Evolutionary conservation across 2,113 vertebrate genomes (phyloP).

Genomic region (Natator depressus): DNA sequence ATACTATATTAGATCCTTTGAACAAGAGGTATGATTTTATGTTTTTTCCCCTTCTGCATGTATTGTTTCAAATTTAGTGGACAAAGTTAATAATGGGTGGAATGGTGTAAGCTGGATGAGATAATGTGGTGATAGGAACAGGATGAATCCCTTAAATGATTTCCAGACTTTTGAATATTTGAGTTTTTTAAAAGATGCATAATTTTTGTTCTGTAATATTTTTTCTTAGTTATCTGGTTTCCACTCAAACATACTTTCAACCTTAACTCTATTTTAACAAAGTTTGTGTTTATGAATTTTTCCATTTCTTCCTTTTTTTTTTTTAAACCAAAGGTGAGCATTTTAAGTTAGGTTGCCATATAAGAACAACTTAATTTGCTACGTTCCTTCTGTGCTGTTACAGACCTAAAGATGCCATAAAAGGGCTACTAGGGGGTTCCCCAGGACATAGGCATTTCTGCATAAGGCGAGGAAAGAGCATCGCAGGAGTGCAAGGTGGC

Average conservation of each 20-base stretch:
- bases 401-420: not conserved
- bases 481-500: not conserved
- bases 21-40: not conserved
- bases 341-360: not conserved
- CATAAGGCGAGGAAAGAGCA: not conserved
- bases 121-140: not conserved
- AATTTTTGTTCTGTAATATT: not conserved
- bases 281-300: not conserved
- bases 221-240: not conserved
- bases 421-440: not conserved
- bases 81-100: not conserved
- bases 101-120: not conserved
- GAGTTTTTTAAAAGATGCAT: not conserved
- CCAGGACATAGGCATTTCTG: not conserved
- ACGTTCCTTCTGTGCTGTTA: not conserved
- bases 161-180: not conserved
- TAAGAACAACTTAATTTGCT: not conserved
- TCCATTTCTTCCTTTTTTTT: not conserved
- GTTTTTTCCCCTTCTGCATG: not conserved
- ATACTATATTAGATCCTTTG: not conserved
- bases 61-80: not conserved
- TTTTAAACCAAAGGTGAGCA: not conserved
- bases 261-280: not conserved
- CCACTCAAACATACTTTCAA: not conserved
- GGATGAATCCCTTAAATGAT: not conserved